Conservation (phyloP, 1,140 invertebrate genomes). For the Bursaphelenchus mucronatus region DNA sequence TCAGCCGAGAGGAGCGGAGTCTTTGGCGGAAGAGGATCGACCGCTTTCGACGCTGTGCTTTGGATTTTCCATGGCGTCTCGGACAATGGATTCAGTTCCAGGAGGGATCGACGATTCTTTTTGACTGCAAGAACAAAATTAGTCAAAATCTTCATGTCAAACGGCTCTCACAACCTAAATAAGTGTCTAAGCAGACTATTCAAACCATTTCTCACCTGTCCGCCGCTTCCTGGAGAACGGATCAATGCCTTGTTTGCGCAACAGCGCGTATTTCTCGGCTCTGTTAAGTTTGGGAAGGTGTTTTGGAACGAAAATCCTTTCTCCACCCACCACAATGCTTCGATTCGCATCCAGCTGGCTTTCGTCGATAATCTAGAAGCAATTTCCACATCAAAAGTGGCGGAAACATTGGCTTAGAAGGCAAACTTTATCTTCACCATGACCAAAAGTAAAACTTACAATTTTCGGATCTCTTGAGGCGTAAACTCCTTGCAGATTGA, state of each 20-base stretch:
- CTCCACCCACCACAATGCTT: conserved; percentile 22
- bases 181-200: conserved; percentile 14
- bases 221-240: neutral
- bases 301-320: conserved; percentile 32
- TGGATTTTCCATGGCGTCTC: conserved; percentile 1
- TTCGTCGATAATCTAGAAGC: conserved; percentile 7
- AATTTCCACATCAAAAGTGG: neutral
- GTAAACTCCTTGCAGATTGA: too few species aligned
- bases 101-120: conserved; percentile 21
- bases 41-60: neutral
- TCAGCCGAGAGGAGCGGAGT: conserved; percentile 18
- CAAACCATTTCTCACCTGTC: conserved; percentile 13
- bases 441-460: too few species aligned
- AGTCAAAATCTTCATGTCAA: neutral
- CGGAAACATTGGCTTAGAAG: too few species aligned
- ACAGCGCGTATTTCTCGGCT: conserved; percentile 18
- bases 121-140: neutral
- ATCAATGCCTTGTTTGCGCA: conserved; percentile 20
- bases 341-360: conserved; percentile 20
- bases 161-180: neutral
- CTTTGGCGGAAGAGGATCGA: neutral
- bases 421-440: too few species aligned
- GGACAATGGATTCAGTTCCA: neutral
- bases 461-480: too few species aligned
- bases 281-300: conserved; percentile 34